Evolutionary conservation across 2,113 vertebrate genomes (phyloP).

Genomic region (Panthera leo): DNA sequence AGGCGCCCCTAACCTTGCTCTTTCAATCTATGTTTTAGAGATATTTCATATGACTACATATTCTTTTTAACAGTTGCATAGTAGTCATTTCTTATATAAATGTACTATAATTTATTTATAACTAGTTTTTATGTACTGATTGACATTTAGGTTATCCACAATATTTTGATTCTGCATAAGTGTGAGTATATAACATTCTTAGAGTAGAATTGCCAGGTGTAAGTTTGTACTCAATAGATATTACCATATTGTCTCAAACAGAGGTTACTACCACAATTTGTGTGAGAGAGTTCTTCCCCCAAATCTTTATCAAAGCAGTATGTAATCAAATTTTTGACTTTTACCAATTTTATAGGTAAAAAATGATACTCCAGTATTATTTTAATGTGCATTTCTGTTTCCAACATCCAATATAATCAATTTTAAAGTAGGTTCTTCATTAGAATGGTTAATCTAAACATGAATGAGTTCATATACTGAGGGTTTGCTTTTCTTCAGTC

Average conservation of each 20-base stretch:
- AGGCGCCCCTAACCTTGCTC: not conserved
- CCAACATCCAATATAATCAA: not conserved
- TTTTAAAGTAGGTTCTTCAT: constrained; percentile 29
- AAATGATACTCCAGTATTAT: not conserved
- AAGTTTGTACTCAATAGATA: not conserved
- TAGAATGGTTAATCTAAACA: constrained; percentile 17
- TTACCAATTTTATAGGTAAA: not conserved
- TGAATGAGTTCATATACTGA: not conserved
- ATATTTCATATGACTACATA: not conserved
- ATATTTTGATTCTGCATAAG: constrained; percentile 10
- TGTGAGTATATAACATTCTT: not conserved
- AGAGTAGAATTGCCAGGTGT: not conserved
- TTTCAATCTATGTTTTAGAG: not conserved
- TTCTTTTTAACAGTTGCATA: not conserved
- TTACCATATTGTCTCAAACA: not conserved
- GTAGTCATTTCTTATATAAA: constrained; percentile 26
- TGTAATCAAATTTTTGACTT: constrained; percentile 21
- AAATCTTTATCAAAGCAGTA: not conserved
- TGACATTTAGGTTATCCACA: constrained; percentile 19
- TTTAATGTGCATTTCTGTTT: constrained; percentile 3
- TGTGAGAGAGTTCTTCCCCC: not conserved
- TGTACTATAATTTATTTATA: not conserved
- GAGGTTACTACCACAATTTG: not conserved
- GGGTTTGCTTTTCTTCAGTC: not conserved
- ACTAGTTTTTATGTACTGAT: not conserved